A percentile compares a stretch with the other conserved stretches of the same genome.
phyloP scores from a whole-genome alignment of 2,797 vertebrate species.

The Sardinella longiceps region DNA sequence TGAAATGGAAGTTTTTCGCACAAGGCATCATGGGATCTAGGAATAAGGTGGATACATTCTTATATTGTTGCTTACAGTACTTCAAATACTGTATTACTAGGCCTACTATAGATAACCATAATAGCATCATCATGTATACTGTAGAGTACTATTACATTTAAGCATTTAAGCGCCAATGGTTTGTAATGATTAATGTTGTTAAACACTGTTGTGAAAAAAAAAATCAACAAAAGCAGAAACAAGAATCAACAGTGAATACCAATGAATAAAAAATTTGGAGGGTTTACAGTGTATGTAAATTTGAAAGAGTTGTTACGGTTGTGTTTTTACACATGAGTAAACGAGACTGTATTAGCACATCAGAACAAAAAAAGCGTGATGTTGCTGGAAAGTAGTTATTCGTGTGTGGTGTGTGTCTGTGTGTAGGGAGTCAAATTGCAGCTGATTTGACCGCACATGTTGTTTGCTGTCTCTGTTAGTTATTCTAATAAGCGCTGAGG shows the following conservation, averaged over 20 bases:
- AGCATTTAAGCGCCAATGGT: too few relatives aligned
- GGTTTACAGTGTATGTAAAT: too few relatives aligned
- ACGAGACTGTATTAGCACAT: too few relatives aligned
- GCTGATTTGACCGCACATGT: not conserved
- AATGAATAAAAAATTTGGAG: not conserved
- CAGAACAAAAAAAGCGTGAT: too few relatives aligned
- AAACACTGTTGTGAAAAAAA: not conserved
- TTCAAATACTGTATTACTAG: not conserved
- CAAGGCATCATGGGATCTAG: too few relatives aligned
- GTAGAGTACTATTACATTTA: not conserved
- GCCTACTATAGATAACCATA: not conserved
- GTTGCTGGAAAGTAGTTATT: too few relatives aligned
- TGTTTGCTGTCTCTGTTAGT: slow-evolving; percentile 12
- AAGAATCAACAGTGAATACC: not conserved
- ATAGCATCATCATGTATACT: not conserved
- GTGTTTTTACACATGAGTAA: too few relatives aligned
- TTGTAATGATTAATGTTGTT: not conserved
- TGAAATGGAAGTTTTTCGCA: too few relatives aligned
- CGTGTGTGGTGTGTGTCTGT: not conserved
- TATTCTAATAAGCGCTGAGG: slow-evolving; percentile 3
- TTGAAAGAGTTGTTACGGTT: too few relatives aligned
- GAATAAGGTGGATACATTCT: too few relatives aligned
- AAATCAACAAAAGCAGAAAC: not conserved
- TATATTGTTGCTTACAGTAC: not conserved
- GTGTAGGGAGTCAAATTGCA: not conserved